Evolutionary conservation across 2,113 vertebrate genomes (phyloP).

Genomic region (Verasper variegatus): DNA sequence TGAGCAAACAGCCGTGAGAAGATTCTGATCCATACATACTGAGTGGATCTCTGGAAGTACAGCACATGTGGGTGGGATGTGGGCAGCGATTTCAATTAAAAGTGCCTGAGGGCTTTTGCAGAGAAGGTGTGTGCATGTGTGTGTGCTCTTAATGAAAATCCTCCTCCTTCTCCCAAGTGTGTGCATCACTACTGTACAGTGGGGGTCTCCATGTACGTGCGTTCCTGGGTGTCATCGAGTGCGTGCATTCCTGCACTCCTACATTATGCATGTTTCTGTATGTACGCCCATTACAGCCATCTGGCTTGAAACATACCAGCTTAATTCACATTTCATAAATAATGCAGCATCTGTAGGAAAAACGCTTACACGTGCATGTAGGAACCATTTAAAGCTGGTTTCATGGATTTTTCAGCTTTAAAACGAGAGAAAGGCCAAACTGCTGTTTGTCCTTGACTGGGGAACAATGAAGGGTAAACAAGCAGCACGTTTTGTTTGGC

Average conservation of each 20-base stretch:
- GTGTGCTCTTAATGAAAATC: conserved; percentile 11
- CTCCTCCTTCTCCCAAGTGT: conserved; percentile 1
- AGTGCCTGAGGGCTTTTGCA: conserved; percentile 13
- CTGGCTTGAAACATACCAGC: conserved; percentile 28
- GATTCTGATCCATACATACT: not conserved
- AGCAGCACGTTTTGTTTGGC: not conserved
- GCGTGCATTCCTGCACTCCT: not conserved
- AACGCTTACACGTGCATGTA: conserved; percentile 10
- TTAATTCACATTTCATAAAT: conserved; percentile 54
- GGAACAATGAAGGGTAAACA: conserved; percentile 25
- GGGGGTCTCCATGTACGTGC: not conserved
- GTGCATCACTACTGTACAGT: not conserved
- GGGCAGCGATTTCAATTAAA: conserved; percentile 45
- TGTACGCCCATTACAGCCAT: conserved; percentile 25
- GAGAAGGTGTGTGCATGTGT: not conserved
- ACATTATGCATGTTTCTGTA: conserved; percentile 46
- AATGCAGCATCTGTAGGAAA: conserved; percentile 28
- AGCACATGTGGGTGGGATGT: conserved; percentile 39
- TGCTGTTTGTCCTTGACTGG: conserved; percentile 52
- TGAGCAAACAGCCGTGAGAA: not conserved
- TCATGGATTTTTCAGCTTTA: not conserved
- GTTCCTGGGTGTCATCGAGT: conserved; percentile 14
- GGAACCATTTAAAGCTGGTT: not conserved
- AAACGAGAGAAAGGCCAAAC: not conserved
- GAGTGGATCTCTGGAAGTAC: not conserved